Evolutionary conservation across 2,797 vertebrate species (phyloP), one percentile per base, ranked within the genome.

Genomic region (Adelosebastes latens): DNA sequence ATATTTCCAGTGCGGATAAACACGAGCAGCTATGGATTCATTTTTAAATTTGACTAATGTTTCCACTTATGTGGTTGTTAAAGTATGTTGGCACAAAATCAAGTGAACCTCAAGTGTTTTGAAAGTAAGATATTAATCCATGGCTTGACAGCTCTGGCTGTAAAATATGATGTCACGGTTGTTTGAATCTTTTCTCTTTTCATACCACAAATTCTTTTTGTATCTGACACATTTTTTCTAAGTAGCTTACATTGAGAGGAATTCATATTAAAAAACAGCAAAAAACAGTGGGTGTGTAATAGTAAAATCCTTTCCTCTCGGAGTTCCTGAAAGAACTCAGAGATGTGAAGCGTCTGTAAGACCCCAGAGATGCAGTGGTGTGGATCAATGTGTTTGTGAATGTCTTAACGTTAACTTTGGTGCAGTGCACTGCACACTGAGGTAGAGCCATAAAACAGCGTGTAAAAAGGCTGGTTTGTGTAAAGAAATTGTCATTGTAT

Each of bases 331-430:
- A 70, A 42, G 34, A 69, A 13, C 68, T 70, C 31, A 36, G 22
- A 62, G 56, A 79, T 59, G 71, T 76, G 53, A 72, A 11, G 25
- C 22, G 52, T 81, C 42, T 77, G 55, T 53, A 14, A 5, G 60
- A 77, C 34, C 25, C 27, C 11, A 9, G 71, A 72, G 74, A 78
- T 2, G 4, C 4, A 4, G 63, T 42, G 52, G 39, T 74, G 72
- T 69, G 69, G 59, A 74, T 83, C 69, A 75, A 55, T 75, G 34
- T 65, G 10, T 79, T 78, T 89, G 27, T 70, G 59, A 76, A 72
- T 56, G 55, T 77, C 52, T 81, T 52, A 79, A 72, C 16, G 0
- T 68, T 80, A 70, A 63, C 63, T 87, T 60, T 70, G 78, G 56
- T 78, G 82, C 78, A 81, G 10, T 67, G 79, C 16, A 64, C 52